Evolutionary conservation across 1,140 invertebrate genomes (phyloP), one percentile per base, ranked within the genome.

Genomic region (Drosophila truncata): DNA sequence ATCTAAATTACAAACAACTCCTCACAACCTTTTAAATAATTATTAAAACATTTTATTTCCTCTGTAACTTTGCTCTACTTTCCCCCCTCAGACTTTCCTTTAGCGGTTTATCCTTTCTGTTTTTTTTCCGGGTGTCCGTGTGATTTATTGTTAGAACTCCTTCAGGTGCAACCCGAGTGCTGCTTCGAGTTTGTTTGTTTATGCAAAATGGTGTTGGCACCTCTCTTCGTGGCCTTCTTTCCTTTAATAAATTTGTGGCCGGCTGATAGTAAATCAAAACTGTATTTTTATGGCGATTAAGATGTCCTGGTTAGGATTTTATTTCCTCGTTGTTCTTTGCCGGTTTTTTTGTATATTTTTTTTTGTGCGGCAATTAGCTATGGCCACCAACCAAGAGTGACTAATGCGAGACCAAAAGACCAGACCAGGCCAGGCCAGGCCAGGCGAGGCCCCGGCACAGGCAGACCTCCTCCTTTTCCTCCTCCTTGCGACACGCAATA

Each of bases 401-500:
- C 74, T 78, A 78, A 78, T 77, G 73, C 74, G 64, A 37, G 52
- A 46, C 37, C 50, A 70, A 33, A 44, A 67, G 59, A 41, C 52
- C 52, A 67, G 59, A 41, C 52, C 52, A 35, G 31, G 31, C 31
- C 18, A 52, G 29, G 18, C 29, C n/a, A 25, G 46, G 8, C 46
- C 46, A 46, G 27, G 25, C 25, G 6, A 20, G 18, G n/a, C 29
- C 6, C 49, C 14, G 29, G 11, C 29, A 18, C 29, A 4, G 49
- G 70, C 69, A 42, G 59, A 41, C 50, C 67, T 59, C 70, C 54
- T 60, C 25, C 29, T 27, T 46, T 27, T 13, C 47, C 60, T 29
- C 33, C 46, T 23, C 20, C 64, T 23, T 47, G 84, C 85, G 85
- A 90, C 85, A 88, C 85, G 85, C 85, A 90, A 88, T 88, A 88